These are phyloP conservation scores for Lucilia cuprina DNA, from an alignment of 1,140 invertebrate genomes.

Conservation along the genomic window DNA sequence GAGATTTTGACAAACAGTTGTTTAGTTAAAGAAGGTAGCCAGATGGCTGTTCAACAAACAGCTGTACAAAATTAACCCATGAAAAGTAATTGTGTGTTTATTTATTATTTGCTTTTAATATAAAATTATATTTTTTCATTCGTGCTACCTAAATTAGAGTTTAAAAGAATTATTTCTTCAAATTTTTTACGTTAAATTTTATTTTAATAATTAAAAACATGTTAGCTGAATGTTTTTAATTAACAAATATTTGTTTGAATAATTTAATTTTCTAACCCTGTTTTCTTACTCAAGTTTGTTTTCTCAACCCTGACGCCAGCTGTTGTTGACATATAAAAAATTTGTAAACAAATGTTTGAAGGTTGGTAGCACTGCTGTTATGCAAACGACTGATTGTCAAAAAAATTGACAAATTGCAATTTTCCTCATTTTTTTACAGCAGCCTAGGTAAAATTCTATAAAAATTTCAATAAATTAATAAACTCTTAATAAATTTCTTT, in stretches of 20 bases:
- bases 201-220: too few species aligned
- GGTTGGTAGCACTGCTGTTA: constrained; percentile 38
- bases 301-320: neutral
- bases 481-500: neutral
- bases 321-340: neutral
- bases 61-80: neutral
- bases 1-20: neutral
- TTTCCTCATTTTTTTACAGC: constrained; percentile 1
- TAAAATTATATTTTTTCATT: too few species aligned
- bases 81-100: too few species aligned
- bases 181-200: too few species aligned
- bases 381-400: constrained; percentile 36
- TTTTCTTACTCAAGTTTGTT: too few species aligned
- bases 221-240: too few species aligned
- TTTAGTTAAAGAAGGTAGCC: neutral
- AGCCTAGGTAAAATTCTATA: constrained; percentile 16
- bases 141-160: too few species aligned
- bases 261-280: too few species aligned
- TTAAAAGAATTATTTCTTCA: too few species aligned
- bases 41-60: neutral
- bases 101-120: too few species aligned
- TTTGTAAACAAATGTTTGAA: neutral
- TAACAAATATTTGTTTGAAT: too few species aligned
- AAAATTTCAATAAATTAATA: neutral
- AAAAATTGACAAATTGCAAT: constrained; percentile 30